Conservation (phyloP, 2,113 vertebrate genomes). For the Xiphophorus maculatus region DNA sequence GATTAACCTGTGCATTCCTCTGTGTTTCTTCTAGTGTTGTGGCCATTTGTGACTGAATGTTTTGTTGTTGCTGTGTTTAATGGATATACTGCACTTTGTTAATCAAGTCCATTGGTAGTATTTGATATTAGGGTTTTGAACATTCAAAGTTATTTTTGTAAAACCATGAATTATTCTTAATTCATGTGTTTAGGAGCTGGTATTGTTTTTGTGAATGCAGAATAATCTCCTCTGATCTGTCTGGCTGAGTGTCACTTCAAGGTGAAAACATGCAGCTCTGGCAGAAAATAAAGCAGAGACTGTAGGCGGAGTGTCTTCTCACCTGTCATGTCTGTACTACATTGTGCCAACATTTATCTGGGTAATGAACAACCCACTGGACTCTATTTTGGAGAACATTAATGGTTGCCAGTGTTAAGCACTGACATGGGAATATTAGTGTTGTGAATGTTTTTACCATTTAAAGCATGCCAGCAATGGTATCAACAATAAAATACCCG, state of each 20-base stretch:
- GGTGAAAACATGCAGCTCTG: slow-evolving; percentile 10
- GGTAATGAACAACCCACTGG: slow-evolving; percentile 25
- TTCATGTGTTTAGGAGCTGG: slow-evolving; percentile 49
- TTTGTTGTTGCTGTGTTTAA: slow-evolving; percentile 55
- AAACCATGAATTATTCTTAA: slow-evolving; percentile 57
- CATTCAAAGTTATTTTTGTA: slow-evolving; percentile 63
- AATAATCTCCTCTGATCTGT: slow-evolving; percentile 17
- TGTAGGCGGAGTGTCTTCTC: slow-evolving; percentile 35
- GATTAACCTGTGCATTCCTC: slow-evolving; percentile 52
- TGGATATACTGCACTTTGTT: slow-evolving; percentile 55
- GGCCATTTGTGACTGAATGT: slow-evolving; percentile 61
- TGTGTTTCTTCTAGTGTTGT: slow-evolving; percentile 65
- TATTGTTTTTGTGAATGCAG: slow-evolving; percentile 14
- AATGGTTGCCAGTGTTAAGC: slow-evolving; percentile 36
- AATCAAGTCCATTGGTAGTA: slow-evolving; percentile 31
- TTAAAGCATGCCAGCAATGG: slow-evolving; percentile 63
- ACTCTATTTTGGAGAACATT: slow-evolving; percentile 32
- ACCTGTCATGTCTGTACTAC: slow-evolving; percentile 43
- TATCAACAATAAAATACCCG: slow-evolving; percentile 59
- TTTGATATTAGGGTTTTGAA: slow-evolving; percentile 54
- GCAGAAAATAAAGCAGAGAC: slow-evolving; percentile 44
- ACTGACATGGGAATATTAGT: slow-evolving; percentile 53
- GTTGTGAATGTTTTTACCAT: slow-evolving; percentile 65
- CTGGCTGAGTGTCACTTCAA: slow-evolving; percentile 23
- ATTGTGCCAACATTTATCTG: slow-evolving; percentile 39